Percentiles rank a stretch among this genome's conserved stretches.
Evolutionary conservation across 1,140 invertebrate genomes (phyloP).

Genomic region (Drosophila serrata): DNA sequence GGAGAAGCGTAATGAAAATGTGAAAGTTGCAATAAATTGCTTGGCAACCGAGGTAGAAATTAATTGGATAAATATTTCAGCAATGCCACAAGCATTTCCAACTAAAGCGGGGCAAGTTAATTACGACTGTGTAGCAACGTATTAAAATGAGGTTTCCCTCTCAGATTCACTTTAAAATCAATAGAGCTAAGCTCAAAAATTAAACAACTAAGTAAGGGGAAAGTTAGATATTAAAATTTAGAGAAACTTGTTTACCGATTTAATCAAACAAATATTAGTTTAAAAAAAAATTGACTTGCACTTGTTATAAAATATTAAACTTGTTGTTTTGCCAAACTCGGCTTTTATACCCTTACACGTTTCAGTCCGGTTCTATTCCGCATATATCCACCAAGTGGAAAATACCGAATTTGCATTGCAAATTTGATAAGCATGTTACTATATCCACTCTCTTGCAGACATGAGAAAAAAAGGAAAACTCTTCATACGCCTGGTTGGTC

Average conservation of each 20-base stretch:
- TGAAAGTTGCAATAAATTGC: slow-evolving; percentile 71
- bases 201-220: not conserved
- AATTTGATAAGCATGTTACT: slow-evolving; percentile 42
- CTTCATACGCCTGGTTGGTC: slow-evolving; percentile 28
- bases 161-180: slow-evolving; percentile 25
- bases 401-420: slow-evolving; percentile 44
- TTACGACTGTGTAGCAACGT: slow-evolving; percentile 31
- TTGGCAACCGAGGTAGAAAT: slow-evolving; percentile 69
- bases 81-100: slow-evolving; percentile 53
- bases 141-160: slow-evolving; percentile 14
- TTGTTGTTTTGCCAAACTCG: slow-evolving; percentile 11
- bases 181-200: not conserved
- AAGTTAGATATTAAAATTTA: not conserved
- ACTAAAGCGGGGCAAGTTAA: slow-evolving; percentile 58
- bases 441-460: slow-evolving; percentile 7
- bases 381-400: slow-evolving; percentile 34
- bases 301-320: slow-evolving; percentile 32
- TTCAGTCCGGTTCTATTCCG: slow-evolving; percentile 8
- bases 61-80: slow-evolving; percentile 80
- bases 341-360: not conserved
- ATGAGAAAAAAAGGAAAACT: slow-evolving; percentile 17
- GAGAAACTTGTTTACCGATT: too few relatives aligned
- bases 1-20: slow-evolving; percentile 67
- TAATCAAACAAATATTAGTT: too few relatives aligned
- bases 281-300: not conserved